A percentile compares a stretch with the other conserved stretches of the same genome.
Conservation (phyloP, 2,888 invertebrate species). For the Notodonta dromedarius region DNA sequence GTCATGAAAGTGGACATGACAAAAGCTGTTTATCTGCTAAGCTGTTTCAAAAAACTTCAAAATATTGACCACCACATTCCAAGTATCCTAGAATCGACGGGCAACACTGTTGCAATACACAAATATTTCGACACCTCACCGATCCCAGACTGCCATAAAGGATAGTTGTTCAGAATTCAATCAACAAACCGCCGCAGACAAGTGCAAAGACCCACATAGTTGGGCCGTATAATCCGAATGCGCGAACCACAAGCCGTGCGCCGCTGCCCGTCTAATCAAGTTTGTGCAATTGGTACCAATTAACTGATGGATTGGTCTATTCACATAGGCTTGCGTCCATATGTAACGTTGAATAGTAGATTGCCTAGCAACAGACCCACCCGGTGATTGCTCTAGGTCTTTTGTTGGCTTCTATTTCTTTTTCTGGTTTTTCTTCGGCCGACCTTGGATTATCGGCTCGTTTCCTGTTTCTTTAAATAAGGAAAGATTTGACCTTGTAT, state of each 20-base stretch:
- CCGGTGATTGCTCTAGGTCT: constrained; percentile 22
- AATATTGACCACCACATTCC: too few relatives aligned
- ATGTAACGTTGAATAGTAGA: constrained; percentile 16
- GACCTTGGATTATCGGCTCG: background rate
- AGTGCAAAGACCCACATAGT: constrained; percentile 18
- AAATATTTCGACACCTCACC: constrained; percentile 4
- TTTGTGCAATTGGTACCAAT: constrained; percentile 56
- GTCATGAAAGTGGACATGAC: too few relatives aligned
- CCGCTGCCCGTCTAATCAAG: constrained; percentile 39
- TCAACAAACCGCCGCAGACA: constrained; percentile 17
- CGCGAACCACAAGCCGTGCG: constrained; percentile 30
- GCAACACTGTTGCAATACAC: background rate
- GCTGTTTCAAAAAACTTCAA: too few relatives aligned
- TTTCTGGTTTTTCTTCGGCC: background rate
- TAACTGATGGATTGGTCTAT: constrained; percentile 27
- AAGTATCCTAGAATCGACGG: too few relatives aligned
- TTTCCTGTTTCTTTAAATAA: background rate
- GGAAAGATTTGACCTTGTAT: background rate
- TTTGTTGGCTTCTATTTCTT: constrained; percentile 4
- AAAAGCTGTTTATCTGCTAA: too few relatives aligned
- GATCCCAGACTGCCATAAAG: constrained; percentile 5
- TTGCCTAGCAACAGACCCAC: constrained; percentile 21
- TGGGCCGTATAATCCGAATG: constrained; percentile 29
- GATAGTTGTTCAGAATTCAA: constrained; percentile 14
- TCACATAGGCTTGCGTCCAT: constrained; percentile 16